phyloP scores from a whole-genome alignment of 2,888 invertebrate species.

The Pollenia labialis region DNA sequence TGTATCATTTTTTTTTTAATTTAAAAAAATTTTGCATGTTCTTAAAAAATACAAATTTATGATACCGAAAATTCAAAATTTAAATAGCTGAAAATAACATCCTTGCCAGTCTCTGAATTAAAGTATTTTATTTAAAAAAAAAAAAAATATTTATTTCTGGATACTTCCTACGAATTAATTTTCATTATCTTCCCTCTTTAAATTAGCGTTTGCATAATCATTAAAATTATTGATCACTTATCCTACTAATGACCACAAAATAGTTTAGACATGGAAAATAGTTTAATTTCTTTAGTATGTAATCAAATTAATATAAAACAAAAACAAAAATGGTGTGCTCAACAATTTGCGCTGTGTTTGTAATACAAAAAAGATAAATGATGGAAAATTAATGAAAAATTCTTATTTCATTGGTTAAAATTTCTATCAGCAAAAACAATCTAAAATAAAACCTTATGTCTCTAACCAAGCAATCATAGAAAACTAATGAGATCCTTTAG shows the following conservation, averaged over 20 bases:
- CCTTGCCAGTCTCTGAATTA: too few relatives aligned
- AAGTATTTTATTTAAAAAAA: too few relatives aligned
- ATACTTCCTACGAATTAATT: not conserved
- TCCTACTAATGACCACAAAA: slow-evolving; percentile 18
- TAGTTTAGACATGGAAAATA: slow-evolving; percentile 51
- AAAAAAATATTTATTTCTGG: not conserved
- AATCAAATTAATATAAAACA: slow-evolving; percentile 30
- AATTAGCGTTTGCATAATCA: slow-evolving; percentile 28
- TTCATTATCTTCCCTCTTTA: not conserved
- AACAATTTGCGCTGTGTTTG: slow-evolving; percentile 76
- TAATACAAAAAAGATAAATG: slow-evolving; percentile 62
- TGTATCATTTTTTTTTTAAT: too few relatives aligned
- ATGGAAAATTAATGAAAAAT: slow-evolving; percentile 27
- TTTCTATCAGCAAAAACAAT: slow-evolving; percentile 7
- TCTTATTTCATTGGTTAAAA: slow-evolving; percentile 41
- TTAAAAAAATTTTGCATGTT: too few relatives aligned
- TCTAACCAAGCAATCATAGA: slow-evolving; percentile 12
- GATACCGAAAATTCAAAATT: too few relatives aligned
- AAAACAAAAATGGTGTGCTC: slow-evolving; percentile 73
- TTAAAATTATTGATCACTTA: slow-evolving; percentile 6
- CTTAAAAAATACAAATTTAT: too few relatives aligned
- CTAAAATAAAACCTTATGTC: slow-evolving; percentile 6
- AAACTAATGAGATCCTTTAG: not conserved
- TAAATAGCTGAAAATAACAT: too few relatives aligned
- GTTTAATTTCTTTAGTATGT: slow-evolving; percentile 54